These are phyloP conservation scores for Aphis craccivora DNA, from an alignment of 1,140 invertebrate genomes.

Conservation along the genomic window DNA sequence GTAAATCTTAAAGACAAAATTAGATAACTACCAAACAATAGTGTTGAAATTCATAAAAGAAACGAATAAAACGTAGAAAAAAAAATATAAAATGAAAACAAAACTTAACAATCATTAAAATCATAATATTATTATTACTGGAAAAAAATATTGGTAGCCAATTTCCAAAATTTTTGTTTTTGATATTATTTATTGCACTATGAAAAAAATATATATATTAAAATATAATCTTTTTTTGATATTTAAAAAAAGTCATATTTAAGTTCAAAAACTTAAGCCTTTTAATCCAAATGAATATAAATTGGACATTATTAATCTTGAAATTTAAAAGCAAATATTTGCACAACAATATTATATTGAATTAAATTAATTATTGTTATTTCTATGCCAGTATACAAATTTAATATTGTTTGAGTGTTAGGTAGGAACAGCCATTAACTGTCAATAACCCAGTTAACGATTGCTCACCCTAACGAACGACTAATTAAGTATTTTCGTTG, in stretches of 20 bases:
- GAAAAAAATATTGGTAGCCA: background rate
- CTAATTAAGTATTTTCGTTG: background rate
- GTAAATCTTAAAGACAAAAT: background rate
- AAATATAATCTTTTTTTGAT: too few species aligned
- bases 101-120: background rate
- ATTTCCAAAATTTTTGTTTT: background rate
- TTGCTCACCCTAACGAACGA: background rate
- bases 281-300: background rate
- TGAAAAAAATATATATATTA: background rate
- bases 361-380: background rate
- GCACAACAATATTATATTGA: background rate
- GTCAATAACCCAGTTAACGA: background rate
- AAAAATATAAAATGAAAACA: background rate
- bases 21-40: background rate
- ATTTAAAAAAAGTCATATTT: background rate
- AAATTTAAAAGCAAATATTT: background rate
- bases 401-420: background rate
- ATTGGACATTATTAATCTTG: background rate
- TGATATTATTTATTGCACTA: background rate
- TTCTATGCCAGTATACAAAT: background rate
- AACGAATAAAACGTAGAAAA: too few species aligned
- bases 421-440: background rate
- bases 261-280: background rate
- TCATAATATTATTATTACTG: background rate
- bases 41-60: too few species aligned